Conservation (phyloP, 2,797 vertebrate genomes). For the Propithecus deckenii region DNA sequence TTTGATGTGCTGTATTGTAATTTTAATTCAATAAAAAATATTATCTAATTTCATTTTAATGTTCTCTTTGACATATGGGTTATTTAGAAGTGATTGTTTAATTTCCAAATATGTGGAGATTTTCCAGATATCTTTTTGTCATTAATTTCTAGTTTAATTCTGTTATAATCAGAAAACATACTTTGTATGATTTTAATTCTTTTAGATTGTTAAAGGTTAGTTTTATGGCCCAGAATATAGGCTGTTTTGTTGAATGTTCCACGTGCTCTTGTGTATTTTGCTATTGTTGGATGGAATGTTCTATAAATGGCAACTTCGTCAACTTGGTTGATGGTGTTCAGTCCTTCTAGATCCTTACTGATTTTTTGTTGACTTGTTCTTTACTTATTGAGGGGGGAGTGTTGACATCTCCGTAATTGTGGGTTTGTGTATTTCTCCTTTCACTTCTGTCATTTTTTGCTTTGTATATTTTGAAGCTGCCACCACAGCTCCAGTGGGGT, state of each 20-base stretch:
- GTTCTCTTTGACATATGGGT: background rate
- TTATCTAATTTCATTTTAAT: slow-evolving; percentile 5
- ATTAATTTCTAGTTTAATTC: background rate
- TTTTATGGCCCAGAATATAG: background rate
- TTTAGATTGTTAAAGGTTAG: background rate
- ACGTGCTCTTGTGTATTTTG: accelerated
- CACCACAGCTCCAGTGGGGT: background rate
- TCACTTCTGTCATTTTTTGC: background rate
- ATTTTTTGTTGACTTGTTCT: background rate
- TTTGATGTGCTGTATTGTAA: background rate
- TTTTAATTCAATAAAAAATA: background rate
- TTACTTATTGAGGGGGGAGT: background rate
- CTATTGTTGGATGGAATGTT: background rate
- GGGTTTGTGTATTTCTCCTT: background rate
- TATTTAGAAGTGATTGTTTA: background rate
- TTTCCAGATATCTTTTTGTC: background rate
- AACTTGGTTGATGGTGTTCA: background rate
- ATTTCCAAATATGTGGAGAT: background rate
- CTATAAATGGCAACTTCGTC: accelerated
- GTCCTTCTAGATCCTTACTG: background rate
- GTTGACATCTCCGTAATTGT: background rate
- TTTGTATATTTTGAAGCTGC: background rate
- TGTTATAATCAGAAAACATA: background rate
- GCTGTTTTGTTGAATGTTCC: too few relatives aligned
- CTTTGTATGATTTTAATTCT: background rate